Conservation (phyloP, 2,888 invertebrate genomes). For the Metalampra italica region DNA sequence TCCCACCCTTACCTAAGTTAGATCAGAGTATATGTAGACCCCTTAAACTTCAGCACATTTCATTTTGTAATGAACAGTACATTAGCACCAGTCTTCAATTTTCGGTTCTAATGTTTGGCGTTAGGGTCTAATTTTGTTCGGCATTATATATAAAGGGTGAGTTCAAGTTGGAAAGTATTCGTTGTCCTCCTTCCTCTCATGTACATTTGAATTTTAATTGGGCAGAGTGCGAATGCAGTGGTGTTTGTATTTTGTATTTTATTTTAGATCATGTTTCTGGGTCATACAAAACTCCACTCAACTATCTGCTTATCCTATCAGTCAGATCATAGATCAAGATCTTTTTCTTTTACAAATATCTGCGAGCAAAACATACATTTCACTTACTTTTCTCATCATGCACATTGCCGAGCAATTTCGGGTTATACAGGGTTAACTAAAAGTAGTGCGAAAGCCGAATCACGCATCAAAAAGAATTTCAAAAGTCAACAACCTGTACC, state of each 20-base stretch:
- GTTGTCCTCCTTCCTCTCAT: conserved; percentile 35
- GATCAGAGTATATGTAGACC: background rate
- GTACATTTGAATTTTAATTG: conserved; percentile 54
- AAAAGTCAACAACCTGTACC: too few relatives aligned
- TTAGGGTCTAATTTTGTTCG: conserved; percentile 22
- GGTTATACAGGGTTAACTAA: too few relatives aligned
- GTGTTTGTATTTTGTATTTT: background rate
- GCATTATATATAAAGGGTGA: conserved; percentile 32
- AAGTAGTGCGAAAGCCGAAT: too few relatives aligned
- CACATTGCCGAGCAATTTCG: too few relatives aligned
- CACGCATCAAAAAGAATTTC: too few relatives aligned
- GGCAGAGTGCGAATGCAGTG: conserved; percentile 11
- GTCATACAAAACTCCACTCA: too few relatives aligned
- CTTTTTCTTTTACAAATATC: too few relatives aligned
- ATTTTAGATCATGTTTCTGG: too few relatives aligned
- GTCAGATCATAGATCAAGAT: too few relatives aligned
- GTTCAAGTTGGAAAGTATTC: conserved; percentile 36
- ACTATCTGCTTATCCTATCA: too few relatives aligned
- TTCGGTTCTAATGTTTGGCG: conserved; percentile 12
- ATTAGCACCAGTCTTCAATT: conserved; percentile 15
- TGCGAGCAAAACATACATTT: too few relatives aligned
- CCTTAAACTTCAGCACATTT: conserved; percentile 37
- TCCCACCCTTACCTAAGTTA: background rate
- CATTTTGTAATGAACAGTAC: conserved; percentile 61
- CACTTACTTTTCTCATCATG: too few relatives aligned